A percentile compares a stretch with the other conserved stretches of the same genome.
phyloP scores from a whole-genome alignment of 2,888 invertebrate species.

The Lucinisca nassula region DNA sequence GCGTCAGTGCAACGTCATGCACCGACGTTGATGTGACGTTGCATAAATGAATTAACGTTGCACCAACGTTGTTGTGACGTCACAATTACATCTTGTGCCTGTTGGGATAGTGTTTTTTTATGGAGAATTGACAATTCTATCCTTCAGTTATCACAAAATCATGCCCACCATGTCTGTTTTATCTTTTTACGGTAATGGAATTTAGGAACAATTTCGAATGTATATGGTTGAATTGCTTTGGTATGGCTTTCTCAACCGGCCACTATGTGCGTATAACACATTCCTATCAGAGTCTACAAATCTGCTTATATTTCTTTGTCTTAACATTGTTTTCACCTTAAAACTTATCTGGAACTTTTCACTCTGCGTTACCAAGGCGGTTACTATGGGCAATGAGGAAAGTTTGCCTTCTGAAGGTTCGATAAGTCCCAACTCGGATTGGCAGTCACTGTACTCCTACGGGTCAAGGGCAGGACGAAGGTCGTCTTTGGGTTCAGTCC shows the following conservation, averaged over 20 bases:
- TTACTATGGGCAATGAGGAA: constrained; percentile 77
- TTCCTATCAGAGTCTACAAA: neutral
- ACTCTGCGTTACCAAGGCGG: neutral
- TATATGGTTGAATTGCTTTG: neutral
- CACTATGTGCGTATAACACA: neutral
- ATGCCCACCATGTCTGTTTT: neutral
- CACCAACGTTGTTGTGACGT: too few species aligned
- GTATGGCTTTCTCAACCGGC: neutral
- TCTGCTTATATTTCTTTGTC: neutral
- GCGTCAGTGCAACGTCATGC: too few species aligned
- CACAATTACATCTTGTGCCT: too few species aligned
- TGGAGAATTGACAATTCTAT: neutral
- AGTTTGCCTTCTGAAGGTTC: constrained; percentile 72
- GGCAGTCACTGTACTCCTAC: constrained; percentile 81
- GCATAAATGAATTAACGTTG: too few species aligned
- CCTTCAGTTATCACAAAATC: neutral
- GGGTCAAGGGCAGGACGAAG: constrained; percentile 78
- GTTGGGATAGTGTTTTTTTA: neutral
- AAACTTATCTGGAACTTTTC: neutral
- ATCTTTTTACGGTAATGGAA: too few species aligned
- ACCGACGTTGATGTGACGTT: too few species aligned
- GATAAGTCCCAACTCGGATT: constrained; percentile 79
- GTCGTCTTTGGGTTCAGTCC: constrained; percentile 82
- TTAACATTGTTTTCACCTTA: neutral
- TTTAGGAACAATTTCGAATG: neutral